phyloP scores from a whole-genome alignment of 2,888 invertebrate species.

The Sipha maydis region DNA sequence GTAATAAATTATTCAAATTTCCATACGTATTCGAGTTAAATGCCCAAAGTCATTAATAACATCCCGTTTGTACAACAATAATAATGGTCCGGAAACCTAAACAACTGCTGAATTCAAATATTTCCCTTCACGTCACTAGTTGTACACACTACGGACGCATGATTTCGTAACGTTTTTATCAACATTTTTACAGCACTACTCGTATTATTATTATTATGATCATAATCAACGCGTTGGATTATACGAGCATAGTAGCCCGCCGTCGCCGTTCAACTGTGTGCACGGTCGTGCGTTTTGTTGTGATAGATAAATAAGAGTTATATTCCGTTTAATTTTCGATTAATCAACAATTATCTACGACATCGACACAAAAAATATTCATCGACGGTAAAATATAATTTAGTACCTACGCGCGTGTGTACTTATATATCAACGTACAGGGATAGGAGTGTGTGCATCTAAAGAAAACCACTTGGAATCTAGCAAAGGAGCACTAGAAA shows the following conservation, averaged over 20 bases:
- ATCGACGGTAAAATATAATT: too few relatives aligned
- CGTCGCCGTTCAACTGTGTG: background rate
- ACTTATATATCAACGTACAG: too few relatives aligned
- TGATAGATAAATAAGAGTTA: too few relatives aligned
- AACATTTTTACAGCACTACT: background rate
- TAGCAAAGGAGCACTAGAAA: too few relatives aligned
- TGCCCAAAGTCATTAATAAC: background rate
- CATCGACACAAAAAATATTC: too few relatives aligned
- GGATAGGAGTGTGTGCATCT: too few relatives aligned
- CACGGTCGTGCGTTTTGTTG: too few relatives aligned
- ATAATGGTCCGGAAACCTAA: background rate
- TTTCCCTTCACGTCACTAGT: background rate
- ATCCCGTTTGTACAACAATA: conserved; percentile 14
- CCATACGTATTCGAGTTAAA: background rate
- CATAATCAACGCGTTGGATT: background rate
- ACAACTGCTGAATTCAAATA: conserved; percentile 31
- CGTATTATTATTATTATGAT: background rate
- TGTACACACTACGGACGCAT: background rate
- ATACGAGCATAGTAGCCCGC: background rate
- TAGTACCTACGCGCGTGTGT: too few relatives aligned
- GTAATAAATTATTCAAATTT: background rate
- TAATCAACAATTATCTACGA: too few relatives aligned
- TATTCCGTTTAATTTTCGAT: too few relatives aligned
- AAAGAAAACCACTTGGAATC: too few relatives aligned
- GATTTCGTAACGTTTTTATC: background rate